phyloP scores from a whole-genome alignment of 2,797 vertebrate species.

The Onychomys leucogaster region DNA sequence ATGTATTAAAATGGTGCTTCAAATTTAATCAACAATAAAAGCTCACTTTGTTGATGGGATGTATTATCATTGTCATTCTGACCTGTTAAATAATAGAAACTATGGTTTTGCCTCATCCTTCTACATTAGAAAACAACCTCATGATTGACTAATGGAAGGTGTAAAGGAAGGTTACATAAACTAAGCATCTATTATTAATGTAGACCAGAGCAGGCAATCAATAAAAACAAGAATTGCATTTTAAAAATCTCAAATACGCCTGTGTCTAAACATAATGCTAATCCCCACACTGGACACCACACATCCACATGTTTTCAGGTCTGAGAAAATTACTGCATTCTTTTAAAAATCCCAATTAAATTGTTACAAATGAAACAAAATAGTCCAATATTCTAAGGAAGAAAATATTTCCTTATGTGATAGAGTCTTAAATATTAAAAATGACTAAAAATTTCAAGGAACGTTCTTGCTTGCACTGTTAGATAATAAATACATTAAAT shows the following conservation, averaged over 20 bases:
- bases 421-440: not conserved
- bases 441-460: not conserved
- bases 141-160: conserved; percentile 20
- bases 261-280: conserved; percentile 61
- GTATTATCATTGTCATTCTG: not conserved
- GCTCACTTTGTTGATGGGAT: not conserved
- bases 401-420: not conserved
- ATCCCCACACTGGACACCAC: not conserved
- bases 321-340: not conserved
- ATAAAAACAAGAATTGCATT: conserved; percentile 78
- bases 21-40: conserved; percentile 32
- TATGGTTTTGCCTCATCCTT: not conserved
- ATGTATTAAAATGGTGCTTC: not conserved
- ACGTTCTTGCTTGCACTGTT: not conserved
- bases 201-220: conserved; percentile 84
- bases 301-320: not conserved
- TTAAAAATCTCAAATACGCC: conserved; percentile 26
- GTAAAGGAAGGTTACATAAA: conserved; percentile 59
- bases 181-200: conserved; percentile 80
- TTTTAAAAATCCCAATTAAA: not conserved
- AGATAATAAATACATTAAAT: not conserved
- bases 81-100: conserved; percentile 35
- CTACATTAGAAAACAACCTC: conserved; percentile 28
- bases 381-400: not conserved
- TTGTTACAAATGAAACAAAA: not conserved